Percentiles rank a stretch among this genome's conserved stretches.
Conservation (phyloP, 1,140 invertebrate species). For the Meteorus sp. region DNA sequence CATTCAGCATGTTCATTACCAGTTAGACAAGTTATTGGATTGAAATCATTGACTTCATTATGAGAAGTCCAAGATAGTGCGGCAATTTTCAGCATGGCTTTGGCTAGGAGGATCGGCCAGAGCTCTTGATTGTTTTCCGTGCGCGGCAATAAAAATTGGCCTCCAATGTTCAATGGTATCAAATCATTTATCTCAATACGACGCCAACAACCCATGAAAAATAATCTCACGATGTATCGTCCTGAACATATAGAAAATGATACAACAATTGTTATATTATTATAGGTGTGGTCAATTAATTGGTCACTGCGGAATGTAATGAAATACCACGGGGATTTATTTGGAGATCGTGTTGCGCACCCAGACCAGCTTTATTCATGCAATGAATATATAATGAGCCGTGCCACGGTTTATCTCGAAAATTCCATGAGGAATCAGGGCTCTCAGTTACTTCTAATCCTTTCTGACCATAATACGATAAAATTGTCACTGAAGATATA, state of each 20-base stretch:
- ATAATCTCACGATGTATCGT: conserved; percentile 39
- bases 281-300: background rate
- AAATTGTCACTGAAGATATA: conserved; percentile 35
- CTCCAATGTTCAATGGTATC: conserved; percentile 35
- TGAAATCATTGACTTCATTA: conserved; percentile 34
- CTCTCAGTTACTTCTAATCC: conserved; percentile 35
- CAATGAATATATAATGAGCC: conserved; percentile 44
- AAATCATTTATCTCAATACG: conserved; percentile 36
- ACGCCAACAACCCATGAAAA: conserved; percentile 41
- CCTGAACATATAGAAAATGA: conserved; percentile 26
- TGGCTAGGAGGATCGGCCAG: conserved; percentile 42
- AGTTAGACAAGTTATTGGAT: conserved; percentile 35
- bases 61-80: conserved; percentile 30
- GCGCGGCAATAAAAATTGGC: conserved; percentile 33
- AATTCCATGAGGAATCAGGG: conserved; percentile 36
- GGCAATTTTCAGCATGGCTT: conserved; percentile 37
- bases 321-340: conserved; percentile 34
- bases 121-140: conserved; percentile 35
- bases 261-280: too few relatives aligned
- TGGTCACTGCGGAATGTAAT: background rate
- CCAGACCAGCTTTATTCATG: conserved; percentile 38
- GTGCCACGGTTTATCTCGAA: conserved; percentile 30
- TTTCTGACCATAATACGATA: conserved; percentile 36
- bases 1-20: conserved; percentile 23
- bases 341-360: conserved; percentile 24